Evolutionary conservation across 92 coral and sea anemone species (phyloP), one percentile per base, ranked within the genome.

Genomic region (Hydrozoanthus gracilis): DNA sequence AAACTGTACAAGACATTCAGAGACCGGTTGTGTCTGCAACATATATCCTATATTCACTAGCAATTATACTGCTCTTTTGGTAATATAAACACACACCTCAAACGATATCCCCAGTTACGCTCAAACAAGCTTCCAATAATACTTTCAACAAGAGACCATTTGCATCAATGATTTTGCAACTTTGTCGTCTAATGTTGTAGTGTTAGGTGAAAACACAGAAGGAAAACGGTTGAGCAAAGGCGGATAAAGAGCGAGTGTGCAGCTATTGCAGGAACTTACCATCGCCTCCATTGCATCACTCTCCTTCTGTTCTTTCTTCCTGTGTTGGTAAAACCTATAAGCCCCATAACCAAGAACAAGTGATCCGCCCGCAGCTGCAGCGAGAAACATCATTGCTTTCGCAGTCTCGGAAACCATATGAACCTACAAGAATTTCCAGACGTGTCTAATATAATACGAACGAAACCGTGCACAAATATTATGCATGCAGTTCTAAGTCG

Each of bases 351-450:
- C 85, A 65, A 80, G 11, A 46, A 48, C 74, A 10, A 80, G 2
- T 20, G 85, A 80, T 6, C 73, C 85, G 46, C 85, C 85, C 51
- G 85, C 85, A 65, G 85, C 85, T 1, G 18, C 85, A 51, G 85
- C 85, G 12, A 80, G 85, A 65, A 80, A 80, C 85, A 80, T 80
- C 4, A 12, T 64, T 3, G 44, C 54, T 12, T 80, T 80, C 27
- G 85, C 85, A 80, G 85, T 80, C 85, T 80, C 74, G 85, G 85
- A 80, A 64, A 80, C 85, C 85, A 80, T 80, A 80, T 20, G 74
- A 20, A 18, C 61, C 11, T 15, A 48, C 61, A 80, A 80, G 71
- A 65, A 80, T 80, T 46, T 64, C 39, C 2, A 18, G 49, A 45
- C 15, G 27, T 4, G 15, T 4, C 15, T 60, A 4, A 60, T 60